Conservation (phyloP, 2,113 vertebrate genomes). For the Axis porcinus region DNA sequence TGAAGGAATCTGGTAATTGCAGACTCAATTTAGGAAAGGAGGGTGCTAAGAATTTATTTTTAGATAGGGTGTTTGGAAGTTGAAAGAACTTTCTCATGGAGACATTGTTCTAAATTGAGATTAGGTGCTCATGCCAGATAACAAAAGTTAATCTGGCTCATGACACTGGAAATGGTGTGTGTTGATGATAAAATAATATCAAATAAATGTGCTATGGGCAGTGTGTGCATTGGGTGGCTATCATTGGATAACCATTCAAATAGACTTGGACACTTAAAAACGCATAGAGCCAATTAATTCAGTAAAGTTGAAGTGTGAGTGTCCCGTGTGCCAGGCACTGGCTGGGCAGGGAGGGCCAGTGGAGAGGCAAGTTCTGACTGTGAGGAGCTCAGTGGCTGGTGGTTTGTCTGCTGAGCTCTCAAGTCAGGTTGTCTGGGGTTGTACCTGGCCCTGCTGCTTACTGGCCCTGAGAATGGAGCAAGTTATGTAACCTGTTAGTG, state of each 20-base stretch:
- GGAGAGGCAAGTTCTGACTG: not conserved
- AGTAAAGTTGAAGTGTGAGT: not conserved
- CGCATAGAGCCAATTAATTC: not conserved
- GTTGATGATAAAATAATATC: not conserved
- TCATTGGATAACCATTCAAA: not conserved
- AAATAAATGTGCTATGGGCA: not conserved
- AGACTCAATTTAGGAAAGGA: not conserved
- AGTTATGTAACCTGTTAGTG: not conserved
- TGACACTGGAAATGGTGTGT: not conserved
- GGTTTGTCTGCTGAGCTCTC: not conserved
- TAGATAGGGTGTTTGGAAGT: constrained; percentile 7
- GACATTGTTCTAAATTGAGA: not conserved
- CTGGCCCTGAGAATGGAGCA: not conserved
- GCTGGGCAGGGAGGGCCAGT: not conserved
- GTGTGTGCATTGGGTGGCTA: not conserved
- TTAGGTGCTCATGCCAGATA: not conserved
- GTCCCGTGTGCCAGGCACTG: no score
- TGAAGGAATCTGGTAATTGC: constrained; percentile 40
- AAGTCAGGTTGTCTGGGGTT: not conserved
- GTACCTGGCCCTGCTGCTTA: not conserved
- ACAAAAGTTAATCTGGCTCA: not conserved
- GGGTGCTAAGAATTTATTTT: constrained; percentile 47
- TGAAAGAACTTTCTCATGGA: constrained; percentile 30
- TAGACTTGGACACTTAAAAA: not conserved
- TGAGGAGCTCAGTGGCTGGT: rapidly evolving